Percentiles rank a stretch among this genome's conserved stretches.
Evolutionary conservation across 92 coral and sea anemone genomes (phyloP).

Genomic region (Phenganax marumi): DNA sequence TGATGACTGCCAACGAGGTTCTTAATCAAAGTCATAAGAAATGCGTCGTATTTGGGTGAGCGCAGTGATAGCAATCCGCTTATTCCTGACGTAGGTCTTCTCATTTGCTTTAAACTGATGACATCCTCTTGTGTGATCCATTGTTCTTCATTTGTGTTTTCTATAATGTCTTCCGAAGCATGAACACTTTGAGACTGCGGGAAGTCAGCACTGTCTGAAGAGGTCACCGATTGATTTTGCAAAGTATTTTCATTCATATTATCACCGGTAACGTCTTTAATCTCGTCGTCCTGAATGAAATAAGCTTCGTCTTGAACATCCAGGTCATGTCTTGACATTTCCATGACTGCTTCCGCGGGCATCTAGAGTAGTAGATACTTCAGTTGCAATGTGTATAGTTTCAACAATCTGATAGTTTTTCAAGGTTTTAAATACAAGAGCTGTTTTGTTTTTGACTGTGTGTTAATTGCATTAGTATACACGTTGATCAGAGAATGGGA

Average conservation of each 20-base stretch:
- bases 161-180: too few species aligned
- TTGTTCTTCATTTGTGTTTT: not conserved
- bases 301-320: not conserved
- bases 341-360: not conserved
- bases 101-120: not conserved
- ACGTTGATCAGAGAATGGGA: too few species aligned
- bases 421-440: too few species aligned
- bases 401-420: too few species aligned
- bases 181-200: not conserved
- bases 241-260: not conserved
- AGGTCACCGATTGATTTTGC: not conserved
- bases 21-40: constrained; percentile 74
- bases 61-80: constrained; percentile 1
- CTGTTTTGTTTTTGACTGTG: too few species aligned
- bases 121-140: not conserved
- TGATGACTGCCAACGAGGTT: constrained; percentile 75
- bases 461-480: too few species aligned
- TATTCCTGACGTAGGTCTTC: not conserved
- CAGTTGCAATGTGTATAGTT: not conserved
- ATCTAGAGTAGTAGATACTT: not conserved
- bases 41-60: constrained; percentile 76
- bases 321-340: not conserved
- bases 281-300: not conserved
- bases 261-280: not conserved
- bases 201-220: constrained; percentile 1